Evolutionary conservation across 2,113 vertebrate species (phyloP).

Genomic region (Amblyopsis rosae): DNA sequence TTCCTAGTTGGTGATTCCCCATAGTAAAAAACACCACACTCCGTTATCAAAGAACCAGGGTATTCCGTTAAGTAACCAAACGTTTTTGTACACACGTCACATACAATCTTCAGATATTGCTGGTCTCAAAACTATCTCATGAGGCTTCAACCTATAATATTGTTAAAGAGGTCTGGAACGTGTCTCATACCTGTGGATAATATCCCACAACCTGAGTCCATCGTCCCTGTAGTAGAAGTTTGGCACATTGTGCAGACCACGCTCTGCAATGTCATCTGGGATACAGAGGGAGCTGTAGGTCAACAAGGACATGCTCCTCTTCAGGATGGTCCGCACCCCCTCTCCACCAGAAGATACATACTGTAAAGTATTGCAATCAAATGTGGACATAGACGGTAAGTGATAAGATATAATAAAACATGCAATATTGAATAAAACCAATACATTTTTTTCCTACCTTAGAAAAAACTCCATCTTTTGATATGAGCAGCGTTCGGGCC

Average conservation of each 20-base stretch:
- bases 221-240: slow-evolving; percentile 82
- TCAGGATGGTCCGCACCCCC: slow-evolving; percentile 32
- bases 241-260: slow-evolving; percentile 65
- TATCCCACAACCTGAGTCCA: slow-evolving; percentile 76
- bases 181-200: slow-evolving; percentile 69
- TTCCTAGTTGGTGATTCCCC: no score
- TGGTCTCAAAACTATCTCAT: no score
- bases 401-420: no score
- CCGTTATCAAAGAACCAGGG: no score
- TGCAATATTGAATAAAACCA: no score
- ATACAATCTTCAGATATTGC: no score
- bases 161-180: no score
- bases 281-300: slow-evolving; percentile 80
- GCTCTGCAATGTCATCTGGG: slow-evolving; percentile 72
- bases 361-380: slow-evolving; percentile 21
- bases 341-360: slow-evolving; percentile 54
- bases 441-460: slow-evolving; percentile 22
- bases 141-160: no score
- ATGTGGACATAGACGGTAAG: no score
- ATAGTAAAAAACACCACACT: no score
- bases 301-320: slow-evolving; percentile 31
- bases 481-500: slow-evolving; percentile 49
- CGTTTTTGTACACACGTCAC: no score
- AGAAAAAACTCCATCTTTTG: slow-evolving; percentile 32
- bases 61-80: no score